Percentiles rank a stretch among this genome's conserved stretches.
Evolutionary conservation across 92 coral and sea anemone genomes (phyloP).

Genomic region (Virgularia gustaviana): DNA sequence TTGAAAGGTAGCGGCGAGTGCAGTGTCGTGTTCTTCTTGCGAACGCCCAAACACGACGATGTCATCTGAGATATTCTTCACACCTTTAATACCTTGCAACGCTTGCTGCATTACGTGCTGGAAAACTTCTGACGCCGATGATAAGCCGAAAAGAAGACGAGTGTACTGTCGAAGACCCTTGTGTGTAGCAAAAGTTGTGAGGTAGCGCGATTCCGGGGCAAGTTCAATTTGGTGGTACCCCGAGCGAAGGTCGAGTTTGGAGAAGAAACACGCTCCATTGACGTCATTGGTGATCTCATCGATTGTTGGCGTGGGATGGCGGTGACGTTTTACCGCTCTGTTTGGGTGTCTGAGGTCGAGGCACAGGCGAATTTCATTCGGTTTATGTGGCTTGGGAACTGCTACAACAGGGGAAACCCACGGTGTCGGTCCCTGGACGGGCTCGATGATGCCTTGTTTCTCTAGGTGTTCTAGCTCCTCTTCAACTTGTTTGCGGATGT

Average conservation of each 20-base stretch:
- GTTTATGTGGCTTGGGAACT: conserved; percentile 23
- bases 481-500: conserved; percentile 23
- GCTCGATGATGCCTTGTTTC: conserved; percentile 14
- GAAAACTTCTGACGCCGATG: conserved; percentile 20
- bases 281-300: conserved; percentile 36
- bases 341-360: conserved; percentile 32
- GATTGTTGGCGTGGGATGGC: conserved; percentile 34
- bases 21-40: conserved; percentile 34
- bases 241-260: conserved; percentile 25
- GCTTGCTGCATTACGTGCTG: conserved; percentile 37
- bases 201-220: not conserved
- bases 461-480: conserved; percentile 1
- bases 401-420: conserved; percentile 21
- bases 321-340: conserved; percentile 32
- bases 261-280: conserved; percentile 8
- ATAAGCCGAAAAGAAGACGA: conserved; percentile 27
- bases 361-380: conserved; percentile 20
- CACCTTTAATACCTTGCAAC: conserved; percentile 22
- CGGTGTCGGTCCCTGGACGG: conserved; percentile 19
- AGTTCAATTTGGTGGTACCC: conserved; percentile 26
- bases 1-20: conserved; percentile 16
- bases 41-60: conserved; percentile 16
- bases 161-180: conserved; percentile 22
- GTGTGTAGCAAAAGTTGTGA: not conserved
- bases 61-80: conserved; percentile 27